Evolutionary conservation across 2,113 vertebrate genomes (phyloP), one percentile per base, ranked within the genome.

Genomic region (Osmerus mordax): DNA sequence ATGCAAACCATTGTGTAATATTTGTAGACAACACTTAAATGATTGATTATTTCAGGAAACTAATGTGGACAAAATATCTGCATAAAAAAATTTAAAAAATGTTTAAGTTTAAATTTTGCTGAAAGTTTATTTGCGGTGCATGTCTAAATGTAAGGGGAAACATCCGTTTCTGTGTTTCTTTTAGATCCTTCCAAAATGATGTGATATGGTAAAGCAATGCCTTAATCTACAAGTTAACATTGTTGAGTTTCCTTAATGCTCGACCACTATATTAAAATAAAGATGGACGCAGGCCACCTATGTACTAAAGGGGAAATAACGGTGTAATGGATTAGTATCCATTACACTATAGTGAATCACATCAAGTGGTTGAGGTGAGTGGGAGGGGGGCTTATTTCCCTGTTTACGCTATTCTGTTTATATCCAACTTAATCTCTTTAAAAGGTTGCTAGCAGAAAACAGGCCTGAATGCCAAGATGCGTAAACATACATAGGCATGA

Each of bases 371-470:
- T 64, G 23, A 16, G 14, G 3, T 62, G 60, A 25, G 23, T 61
- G 7, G 3, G 59, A 8, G 12, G 60, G 13, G 12, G 3, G 3
- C 62, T 65, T 61, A 63, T 70, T 73, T 64, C 11, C 54, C 15
- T 8, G 12, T 75, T 75, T 58, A 21, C 41, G 13, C 28, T 69
- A 9, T 19, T 9, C 36, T 65, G 62, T 61, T 60, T 0, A 9
- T n/a, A 51, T 68, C 68, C 71, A 73, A 41, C n/a, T 47, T 65
- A 15, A 73, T 54, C 28, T 47, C 9, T 65, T 67, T 9, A 67
- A 76, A 75, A 62, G 52, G 25, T 19, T 29, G 36, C 65, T 41
- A 15, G 3, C 9, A n/a, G 36, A 3, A 60, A 56, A 69, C 8
- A 47, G 41, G 47, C 23, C 12, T 73, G 23, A 2, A 67, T 64